A percentile compares a stretch with the other conserved stretches of the same genome.
phyloP scores from a whole-genome alignment of 2,113 vertebrate species.

The Otis tarda region DNA sequence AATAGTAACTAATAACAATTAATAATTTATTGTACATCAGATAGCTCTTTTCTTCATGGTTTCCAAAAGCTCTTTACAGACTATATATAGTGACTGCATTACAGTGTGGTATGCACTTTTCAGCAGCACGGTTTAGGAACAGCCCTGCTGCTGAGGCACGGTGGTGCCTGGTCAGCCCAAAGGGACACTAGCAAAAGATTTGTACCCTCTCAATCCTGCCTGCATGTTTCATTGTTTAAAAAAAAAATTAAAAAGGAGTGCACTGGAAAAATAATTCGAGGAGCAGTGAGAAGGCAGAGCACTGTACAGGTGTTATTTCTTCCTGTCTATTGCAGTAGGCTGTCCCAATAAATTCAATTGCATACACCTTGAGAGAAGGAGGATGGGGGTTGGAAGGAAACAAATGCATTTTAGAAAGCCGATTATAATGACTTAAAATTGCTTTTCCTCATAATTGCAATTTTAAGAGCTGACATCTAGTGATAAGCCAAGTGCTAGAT shows the following conservation, averaged over 20 bases:
- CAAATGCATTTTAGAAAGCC: constrained; percentile 40
- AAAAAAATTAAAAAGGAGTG: background rate
- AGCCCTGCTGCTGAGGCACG: constrained; percentile 3
- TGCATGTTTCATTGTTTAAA: background rate
- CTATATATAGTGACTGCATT: constrained; percentile 65
- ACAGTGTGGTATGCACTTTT: constrained; percentile 47
- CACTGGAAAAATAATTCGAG: background rate
- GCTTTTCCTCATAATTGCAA: constrained; percentile 40
- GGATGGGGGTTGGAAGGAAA: background rate
- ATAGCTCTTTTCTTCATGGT: constrained; percentile 61
- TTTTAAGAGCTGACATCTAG: constrained; percentile 53
- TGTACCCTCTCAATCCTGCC: background rate
- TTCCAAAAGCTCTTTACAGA: constrained; percentile 66
- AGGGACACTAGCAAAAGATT: background rate
- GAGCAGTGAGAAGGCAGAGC: background rate
- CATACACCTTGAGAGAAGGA: constrained; percentile 7
- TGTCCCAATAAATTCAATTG: constrained; percentile 20
- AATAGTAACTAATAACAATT: constrained; percentile 58
- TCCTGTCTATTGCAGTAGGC: constrained; percentile 14
- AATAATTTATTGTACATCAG: constrained; percentile 67
- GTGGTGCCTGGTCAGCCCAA: background rate
- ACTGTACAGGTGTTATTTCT: constrained; percentile 3
- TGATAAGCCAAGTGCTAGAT: constrained; percentile 23
- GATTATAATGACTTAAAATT: constrained; percentile 55
- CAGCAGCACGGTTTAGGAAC: constrained; percentile 26